Evolutionary conservation across 2,888 invertebrate species (phyloP).

Genomic region (Gonocerus acuteangulatus): DNA sequence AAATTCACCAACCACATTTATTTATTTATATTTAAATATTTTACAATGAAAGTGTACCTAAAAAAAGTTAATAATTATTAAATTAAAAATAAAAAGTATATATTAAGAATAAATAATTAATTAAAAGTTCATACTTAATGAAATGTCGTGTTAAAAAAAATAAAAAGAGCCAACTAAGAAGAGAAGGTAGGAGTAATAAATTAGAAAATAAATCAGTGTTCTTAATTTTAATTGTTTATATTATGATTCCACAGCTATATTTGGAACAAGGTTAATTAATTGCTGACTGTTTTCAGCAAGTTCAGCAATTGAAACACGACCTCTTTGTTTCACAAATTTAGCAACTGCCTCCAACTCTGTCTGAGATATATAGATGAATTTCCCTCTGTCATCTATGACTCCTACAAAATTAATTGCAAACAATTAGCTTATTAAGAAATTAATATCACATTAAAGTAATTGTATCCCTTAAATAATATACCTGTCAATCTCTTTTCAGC

Average conservation of each 20-base stretch:
- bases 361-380: slow-evolving; percentile 93
- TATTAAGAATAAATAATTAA: too few species aligned
- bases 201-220: neutral
- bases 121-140: too few species aligned
- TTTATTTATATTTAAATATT: too few species aligned
- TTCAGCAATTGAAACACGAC: slow-evolving; percentile 87
- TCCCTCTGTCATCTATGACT: slow-evolving; percentile 96
- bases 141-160: too few species aligned
- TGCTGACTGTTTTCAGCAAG: slow-evolving; percentile 90
- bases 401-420: slow-evolving; percentile 48
- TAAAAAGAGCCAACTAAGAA: too few species aligned
- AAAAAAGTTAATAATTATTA: too few species aligned
- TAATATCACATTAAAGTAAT: neutral
- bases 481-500: slow-evolving; percentile 72
- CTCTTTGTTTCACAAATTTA: slow-evolving; percentile 89
- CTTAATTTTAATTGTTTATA: neutral
- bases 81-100: too few species aligned
- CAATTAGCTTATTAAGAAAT: neutral
- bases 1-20: too few species aligned
- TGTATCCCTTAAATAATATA: slow-evolving; percentile 32
- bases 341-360: slow-evolving; percentile 87
- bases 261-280: slow-evolving; percentile 72
- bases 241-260: slow-evolving; percentile 28
- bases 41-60: too few species aligned
- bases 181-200: neutral